Evolutionary conservation across 2,888 invertebrate genomes (phyloP).

Genomic region (Pediacus dermestoides): DNA sequence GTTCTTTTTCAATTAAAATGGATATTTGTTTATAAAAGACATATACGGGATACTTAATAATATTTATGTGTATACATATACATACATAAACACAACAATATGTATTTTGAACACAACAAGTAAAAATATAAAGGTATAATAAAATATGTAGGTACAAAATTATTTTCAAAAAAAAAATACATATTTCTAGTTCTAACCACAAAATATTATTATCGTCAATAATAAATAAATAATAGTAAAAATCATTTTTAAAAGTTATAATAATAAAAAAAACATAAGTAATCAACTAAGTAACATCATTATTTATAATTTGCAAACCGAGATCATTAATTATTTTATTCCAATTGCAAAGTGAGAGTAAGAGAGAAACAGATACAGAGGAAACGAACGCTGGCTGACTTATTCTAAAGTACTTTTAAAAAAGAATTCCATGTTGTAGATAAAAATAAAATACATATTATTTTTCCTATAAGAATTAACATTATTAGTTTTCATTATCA

Average conservation of each 20-base stretch:
- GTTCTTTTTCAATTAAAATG: too few species aligned
- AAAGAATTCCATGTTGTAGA: constrained; percentile 19
- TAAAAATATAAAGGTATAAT: constrained; percentile 43
- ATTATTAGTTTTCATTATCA: constrained; percentile 18
- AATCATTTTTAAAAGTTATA: constrained; percentile 22
- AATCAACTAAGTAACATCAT: constrained; percentile 21
- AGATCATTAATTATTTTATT: constrained; percentile 18
- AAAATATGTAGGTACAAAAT: constrained; percentile 39
- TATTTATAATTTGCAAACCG: constrained; percentile 15
- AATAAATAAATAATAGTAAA: constrained; percentile 34
- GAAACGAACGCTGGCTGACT: too few species aligned
- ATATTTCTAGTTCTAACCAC: constrained; percentile 27
- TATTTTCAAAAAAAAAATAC: constrained; percentile 24
- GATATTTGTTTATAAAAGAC: constrained; percentile 49
- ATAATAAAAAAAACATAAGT: constrained; percentile 16
- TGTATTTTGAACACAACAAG: constrained; percentile 51
- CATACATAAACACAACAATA: constrained; percentile 52
- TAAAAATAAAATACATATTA: constrained; percentile 28
- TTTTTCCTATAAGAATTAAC: constrained; percentile 29
- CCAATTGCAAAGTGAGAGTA: too few species aligned
- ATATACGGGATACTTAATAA: constrained; percentile 46
- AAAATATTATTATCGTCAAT: constrained; percentile 21
- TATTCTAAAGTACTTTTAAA: constrained; percentile 21
- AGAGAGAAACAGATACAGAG: neutral
- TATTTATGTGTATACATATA: constrained; percentile 50